A percentile compares a stretch with the other conserved stretches of the same genome.
Evolutionary conservation across 2,888 invertebrate species (phyloP).

Genomic region (Melinaea marsaeus): DNA sequence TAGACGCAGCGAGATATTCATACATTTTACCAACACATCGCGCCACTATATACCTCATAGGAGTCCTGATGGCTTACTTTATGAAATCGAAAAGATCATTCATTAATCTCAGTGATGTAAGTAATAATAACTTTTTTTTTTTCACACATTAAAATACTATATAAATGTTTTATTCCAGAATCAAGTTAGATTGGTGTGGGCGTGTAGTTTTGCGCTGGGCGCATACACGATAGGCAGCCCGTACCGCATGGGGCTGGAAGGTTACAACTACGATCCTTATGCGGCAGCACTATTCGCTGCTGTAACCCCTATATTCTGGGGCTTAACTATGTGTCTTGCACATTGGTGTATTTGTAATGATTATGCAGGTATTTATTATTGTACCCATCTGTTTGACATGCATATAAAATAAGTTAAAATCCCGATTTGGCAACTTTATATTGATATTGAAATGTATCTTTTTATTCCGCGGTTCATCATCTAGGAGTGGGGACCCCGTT

Average conservation of each 20-base stretch:
- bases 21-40: constrained; percentile 78
- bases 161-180: constrained; percentile 42
- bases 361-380: constrained; percentile 64
- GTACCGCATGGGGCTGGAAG: constrained; percentile 71
- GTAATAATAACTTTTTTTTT: constrained; percentile 29
- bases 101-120: constrained; percentile 61
- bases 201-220: constrained; percentile 53
- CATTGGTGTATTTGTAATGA: constrained; percentile 76
- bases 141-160: constrained; percentile 12
- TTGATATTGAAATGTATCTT: background rate
- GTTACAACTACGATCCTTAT: constrained; percentile 68
- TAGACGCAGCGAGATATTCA: constrained; percentile 70
- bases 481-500: constrained; percentile 66
- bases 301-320: constrained; percentile 78
- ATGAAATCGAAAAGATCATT: constrained; percentile 63
- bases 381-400: background rate
- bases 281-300: constrained; percentile 77
- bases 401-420: background rate
- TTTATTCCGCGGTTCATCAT: constrained; percentile 6
- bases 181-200: constrained; percentile 64
- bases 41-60: constrained; percentile 76
- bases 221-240: constrained; percentile 70
- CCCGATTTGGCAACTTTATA: too few species aligned
- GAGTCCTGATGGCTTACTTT: constrained; percentile 73
- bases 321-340: constrained; percentile 67